These are phyloP conservation scores for Erythrolamprus reginae DNA, from an alignment of 2,113 vertebrate genomes.

Conservation along the genomic window DNA sequence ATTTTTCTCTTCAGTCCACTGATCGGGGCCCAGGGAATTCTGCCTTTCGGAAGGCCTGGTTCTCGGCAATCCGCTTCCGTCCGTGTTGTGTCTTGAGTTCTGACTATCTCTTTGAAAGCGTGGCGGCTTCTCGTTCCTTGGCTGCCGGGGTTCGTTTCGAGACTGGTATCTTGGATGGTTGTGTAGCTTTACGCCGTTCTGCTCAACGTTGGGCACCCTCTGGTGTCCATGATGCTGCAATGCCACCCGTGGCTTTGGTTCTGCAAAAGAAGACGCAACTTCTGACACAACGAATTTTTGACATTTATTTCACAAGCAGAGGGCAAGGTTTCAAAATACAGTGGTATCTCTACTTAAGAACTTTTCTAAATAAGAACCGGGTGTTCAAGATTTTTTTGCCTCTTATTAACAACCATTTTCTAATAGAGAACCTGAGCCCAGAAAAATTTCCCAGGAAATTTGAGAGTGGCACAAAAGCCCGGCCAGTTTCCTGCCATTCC, in stretches of 20 bases:
- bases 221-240: conserved; percentile 73
- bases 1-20: conserved; percentile 73
- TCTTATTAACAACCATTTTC: no score
- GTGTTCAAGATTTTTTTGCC: no score
- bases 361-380: no score
- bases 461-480: no score
- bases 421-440: no score
- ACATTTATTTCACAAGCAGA: background rate
- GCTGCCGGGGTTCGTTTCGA: conserved; percentile 77
- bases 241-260: conserved; percentile 77
- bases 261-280: conserved; percentile 66
- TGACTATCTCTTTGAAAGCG: conserved; percentile 89
- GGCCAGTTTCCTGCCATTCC: no score
- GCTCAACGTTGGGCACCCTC: conserved; percentile 68
- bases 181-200: conserved; percentile 77
- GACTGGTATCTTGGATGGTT: conserved; percentile 72
- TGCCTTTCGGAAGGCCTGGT: conserved; percentile 75
- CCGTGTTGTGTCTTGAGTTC: conserved; percentile 76
- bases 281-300: background rate
- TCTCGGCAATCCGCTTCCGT: conserved; percentile 68
- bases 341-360: no score
- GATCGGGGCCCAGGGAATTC: conserved; percentile 66
- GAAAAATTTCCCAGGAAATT: no score
- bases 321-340: conserved; percentile 21
- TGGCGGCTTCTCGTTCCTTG: conserved; percentile 87